phyloP scores from a whole-genome alignment of 2,113 vertebrate genomes.

The Danionella cerebrum region DNA sequence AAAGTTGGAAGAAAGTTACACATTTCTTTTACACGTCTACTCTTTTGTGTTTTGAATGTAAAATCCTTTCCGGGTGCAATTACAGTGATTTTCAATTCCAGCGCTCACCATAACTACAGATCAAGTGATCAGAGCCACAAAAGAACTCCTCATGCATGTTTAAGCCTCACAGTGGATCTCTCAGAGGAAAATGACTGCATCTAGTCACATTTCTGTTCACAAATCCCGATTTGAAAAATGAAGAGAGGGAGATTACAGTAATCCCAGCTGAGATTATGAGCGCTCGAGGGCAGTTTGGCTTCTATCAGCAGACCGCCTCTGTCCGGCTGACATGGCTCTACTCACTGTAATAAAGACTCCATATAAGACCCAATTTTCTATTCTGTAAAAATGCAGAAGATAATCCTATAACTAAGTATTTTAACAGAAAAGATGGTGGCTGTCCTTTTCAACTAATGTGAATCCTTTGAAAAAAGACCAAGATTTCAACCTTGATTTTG shows the following conservation, averaged over 20 bases:
- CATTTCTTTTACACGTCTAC: background rate
- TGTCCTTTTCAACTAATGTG: background rate
- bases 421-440: background rate
- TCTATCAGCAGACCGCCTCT: background rate
- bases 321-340: conserved; percentile 11
- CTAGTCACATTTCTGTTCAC: conserved; percentile 16
- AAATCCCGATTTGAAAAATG: conserved; percentile 30
- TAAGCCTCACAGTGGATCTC: background rate
- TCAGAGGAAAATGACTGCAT: background rate
- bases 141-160: background rate
- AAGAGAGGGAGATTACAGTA: conserved; percentile 25
- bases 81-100: background rate
- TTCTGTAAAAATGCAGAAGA: conserved; percentile 9
- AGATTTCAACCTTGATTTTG: no score
- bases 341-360: background rate
- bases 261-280: conserved; percentile 27
- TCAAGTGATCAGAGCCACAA: conserved; percentile 2
- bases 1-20: background rate
- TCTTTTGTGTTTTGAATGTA: background rate
- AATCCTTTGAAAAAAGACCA: background rate
- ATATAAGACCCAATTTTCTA: conserved; percentile 11
- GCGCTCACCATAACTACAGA: background rate
- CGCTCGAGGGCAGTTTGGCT: background rate
- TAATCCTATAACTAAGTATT: conserved; percentile 16
- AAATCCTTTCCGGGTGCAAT: conserved; percentile 5